phyloP scores from a whole-genome alignment of 2,797 vertebrate species.

The Eulemur rubriventer region DNA sequence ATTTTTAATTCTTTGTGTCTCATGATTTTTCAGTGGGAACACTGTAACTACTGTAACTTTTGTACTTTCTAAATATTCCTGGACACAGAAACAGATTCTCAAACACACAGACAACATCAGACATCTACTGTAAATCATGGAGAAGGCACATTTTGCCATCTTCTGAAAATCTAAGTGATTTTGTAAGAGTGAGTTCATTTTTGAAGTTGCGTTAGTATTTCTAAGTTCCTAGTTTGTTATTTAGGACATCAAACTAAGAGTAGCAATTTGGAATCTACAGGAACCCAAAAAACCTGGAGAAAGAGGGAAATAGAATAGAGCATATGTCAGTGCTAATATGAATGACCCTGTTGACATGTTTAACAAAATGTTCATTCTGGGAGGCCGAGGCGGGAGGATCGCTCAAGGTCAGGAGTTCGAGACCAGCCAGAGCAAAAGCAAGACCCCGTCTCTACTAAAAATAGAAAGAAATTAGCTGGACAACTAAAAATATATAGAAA shows the following conservation, averaged over 20 bases:
- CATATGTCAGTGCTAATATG: background rate
- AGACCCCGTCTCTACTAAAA: no score
- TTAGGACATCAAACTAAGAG: background rate
- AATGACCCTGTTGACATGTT: background rate
- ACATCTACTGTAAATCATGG: background rate
- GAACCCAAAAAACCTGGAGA: background rate
- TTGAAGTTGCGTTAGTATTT: background rate
- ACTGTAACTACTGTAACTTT: background rate
- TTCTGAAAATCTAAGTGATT: background rate
- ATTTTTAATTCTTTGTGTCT: background rate
- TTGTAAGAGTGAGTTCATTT: background rate
- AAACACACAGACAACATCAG: background rate
- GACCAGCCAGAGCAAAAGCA: no score
- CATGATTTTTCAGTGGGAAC: background rate
- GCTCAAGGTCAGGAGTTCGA: no score
- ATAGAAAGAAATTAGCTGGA: no score
- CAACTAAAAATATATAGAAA: no score
- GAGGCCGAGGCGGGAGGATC: no score
- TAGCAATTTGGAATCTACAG: background rate
- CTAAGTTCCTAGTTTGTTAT: background rate
- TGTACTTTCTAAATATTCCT: background rate
- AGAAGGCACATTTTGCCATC: background rate
- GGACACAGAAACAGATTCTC: background rate
- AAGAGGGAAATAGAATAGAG: background rate
- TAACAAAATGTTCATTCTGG: constrained; percentile 2